Evolutionary conservation across 2,797 vertebrate genomes (phyloP), one percentile per base, ranked within the genome.

Genomic region (Meda fulgida): DNA sequence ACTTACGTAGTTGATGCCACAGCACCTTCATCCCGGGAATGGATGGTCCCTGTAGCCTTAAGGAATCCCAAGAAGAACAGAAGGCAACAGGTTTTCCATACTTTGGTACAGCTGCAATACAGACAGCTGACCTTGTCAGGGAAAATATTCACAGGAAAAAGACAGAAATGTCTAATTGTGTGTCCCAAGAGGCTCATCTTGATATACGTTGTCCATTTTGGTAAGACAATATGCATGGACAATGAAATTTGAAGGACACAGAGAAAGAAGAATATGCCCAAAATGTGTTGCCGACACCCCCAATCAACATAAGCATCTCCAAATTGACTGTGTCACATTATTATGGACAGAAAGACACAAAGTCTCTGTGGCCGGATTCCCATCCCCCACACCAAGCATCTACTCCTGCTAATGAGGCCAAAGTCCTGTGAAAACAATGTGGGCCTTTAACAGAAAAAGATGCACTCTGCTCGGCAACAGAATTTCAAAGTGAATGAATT

Each of bases 401-500:
- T 92, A 86, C 92, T 91, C 90, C 91, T 93, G 46, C 88, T 93
- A 96, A 96, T 96, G 95, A 95, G 96, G 94, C 94, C 94, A 96
- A 93, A 94, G 93, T 91, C 92, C 90, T 93, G 90, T 92, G 92
- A 94, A 95, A 94, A 97, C 96, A 97, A 96, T 96, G 91, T 95
- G 93, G 91, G 93, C 91, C 91, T 96, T 97, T 95, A 92, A 92
- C 93, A 93, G 93, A 94, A 93, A 96, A 95, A 96, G 94, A 96
- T 89, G 84, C 92, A 94, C 96, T 97, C 94, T 94, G 93, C 93
- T 93, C 92, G 93, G 95, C 93, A 94, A 95, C 94, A 95, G 96
- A 96, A 94, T 92, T 94, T 94, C 95, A 95, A 96, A 95, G 95
- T 95, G 97, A 96, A 96, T 95, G 94, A 96, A 95, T 95, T 95